Evolutionary conservation across 1,140 invertebrate genomes (phyloP).

Genomic region (Lamellibrachia luymesi): DNA sequence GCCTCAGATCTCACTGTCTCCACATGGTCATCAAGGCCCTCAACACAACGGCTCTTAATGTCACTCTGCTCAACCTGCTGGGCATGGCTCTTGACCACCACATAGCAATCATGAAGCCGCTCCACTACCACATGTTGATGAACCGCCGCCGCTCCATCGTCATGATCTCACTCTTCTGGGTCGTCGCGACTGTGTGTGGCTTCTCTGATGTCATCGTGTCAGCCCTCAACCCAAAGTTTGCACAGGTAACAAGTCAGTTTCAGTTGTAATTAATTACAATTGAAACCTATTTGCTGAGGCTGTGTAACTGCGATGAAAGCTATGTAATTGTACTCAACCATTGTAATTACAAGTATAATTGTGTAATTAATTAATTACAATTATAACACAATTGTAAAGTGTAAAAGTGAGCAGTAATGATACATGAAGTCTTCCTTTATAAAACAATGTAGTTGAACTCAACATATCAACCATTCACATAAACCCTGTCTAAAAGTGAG

Average conservation of each 20-base stretch:
- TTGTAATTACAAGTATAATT: too few species aligned
- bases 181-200: constrained; percentile 59
- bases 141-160: constrained; percentile 65
- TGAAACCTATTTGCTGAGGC: constrained; percentile 1
- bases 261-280: not conserved
- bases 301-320: too few species aligned
- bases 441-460: too few species aligned
- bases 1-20: constrained; percentile 34
- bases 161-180: constrained; percentile 68
- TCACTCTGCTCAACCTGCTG: constrained; percentile 67
- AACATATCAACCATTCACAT: constrained; percentile 26
- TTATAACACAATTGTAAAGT: too few species aligned
- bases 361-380: too few species aligned
- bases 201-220: constrained; percentile 56
- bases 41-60: constrained; percentile 43
- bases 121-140: constrained; percentile 74
- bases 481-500: too few species aligned
- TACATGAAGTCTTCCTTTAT: too few species aligned
- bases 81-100: constrained; percentile 73
- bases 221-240: not conserved
- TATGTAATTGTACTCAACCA: too few species aligned
- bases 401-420: not conserved
- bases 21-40: constrained; percentile 36
- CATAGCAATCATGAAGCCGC: constrained; percentile 80
- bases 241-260: not conserved